phyloP scores from a whole-genome alignment of 2,888 invertebrate genomes.

The Petrolisthes cinctipes region DNA sequence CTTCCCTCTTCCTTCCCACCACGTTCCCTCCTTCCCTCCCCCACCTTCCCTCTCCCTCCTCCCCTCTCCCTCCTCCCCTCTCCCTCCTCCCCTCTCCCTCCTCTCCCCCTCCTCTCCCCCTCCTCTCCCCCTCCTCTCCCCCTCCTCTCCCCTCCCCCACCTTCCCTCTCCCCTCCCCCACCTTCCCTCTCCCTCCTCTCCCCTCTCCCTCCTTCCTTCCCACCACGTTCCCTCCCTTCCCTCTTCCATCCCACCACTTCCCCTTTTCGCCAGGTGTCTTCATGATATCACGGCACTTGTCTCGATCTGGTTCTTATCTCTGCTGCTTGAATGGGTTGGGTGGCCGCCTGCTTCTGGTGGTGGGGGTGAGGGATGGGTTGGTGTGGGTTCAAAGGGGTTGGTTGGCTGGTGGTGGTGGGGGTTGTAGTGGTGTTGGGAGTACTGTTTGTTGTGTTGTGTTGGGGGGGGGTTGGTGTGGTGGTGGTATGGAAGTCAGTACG shows the following conservation, averaged over 20 bases:
- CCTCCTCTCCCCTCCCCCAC: background rate
- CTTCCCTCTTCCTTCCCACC: background rate
- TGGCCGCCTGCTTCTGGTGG: no score
- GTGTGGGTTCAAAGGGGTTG: background rate
- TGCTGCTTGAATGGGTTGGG: no score
- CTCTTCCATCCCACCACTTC: background rate
- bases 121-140: background rate
- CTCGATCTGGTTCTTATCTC: no score
- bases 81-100: background rate
- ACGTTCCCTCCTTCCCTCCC: background rate
- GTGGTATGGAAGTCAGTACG: background rate
- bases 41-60: background rate
- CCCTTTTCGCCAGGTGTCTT: background rate
- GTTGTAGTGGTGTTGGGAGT: background rate
- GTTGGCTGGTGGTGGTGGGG: background rate
- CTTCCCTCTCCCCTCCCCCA: background rate
- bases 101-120: background rate
- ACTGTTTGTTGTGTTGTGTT: background rate
- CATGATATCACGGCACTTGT: no score
- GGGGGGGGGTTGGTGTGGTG: background rate
- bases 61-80: no score
- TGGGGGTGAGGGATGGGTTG: background rate
- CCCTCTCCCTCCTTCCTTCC: no score
- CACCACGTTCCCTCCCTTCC: background rate
- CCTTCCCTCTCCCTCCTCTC: background rate